phyloP scores from a whole-genome alignment of 2,797 vertebrate genomes.

The Acrossocheilus fasciatus region DNA sequence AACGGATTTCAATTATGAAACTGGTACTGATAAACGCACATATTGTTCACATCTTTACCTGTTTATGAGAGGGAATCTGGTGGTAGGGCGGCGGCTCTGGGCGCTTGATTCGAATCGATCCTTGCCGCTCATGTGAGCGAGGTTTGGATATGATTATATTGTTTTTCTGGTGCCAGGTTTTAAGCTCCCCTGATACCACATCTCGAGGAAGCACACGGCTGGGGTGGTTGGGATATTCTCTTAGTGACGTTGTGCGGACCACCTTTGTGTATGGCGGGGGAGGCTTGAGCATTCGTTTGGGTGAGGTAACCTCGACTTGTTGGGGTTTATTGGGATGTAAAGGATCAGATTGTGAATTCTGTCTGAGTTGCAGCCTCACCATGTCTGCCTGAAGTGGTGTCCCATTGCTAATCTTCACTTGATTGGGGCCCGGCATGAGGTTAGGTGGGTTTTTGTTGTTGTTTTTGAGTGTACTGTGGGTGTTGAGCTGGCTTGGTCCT shows the following conservation, averaged over 20 bases:
- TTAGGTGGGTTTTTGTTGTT: constrained; percentile 49
- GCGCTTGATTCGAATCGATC: constrained; percentile 71
- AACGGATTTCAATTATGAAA: not conserved
- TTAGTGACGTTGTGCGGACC: constrained; percentile 84
- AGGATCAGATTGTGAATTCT: constrained; percentile 44
- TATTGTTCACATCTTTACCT: constrained; percentile 63
- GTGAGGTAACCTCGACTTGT: constrained; percentile 52
- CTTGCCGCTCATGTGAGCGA: constrained; percentile 75
- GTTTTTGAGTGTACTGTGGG: constrained; percentile 57
- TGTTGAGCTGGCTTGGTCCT: constrained; percentile 42
- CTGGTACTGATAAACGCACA: not conserved
- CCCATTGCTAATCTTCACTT: constrained; percentile 42
- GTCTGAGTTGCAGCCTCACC: constrained; percentile 65
- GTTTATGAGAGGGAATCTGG: constrained; percentile 58
- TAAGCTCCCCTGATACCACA: constrained; percentile 86
- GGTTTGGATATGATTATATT: constrained; percentile 73
- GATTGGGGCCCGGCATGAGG: not conserved
- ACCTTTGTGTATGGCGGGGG: constrained; percentile 82
- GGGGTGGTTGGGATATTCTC: constrained; percentile 79
- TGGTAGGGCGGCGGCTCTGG: constrained; percentile 73
- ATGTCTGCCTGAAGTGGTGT: constrained; percentile 60
- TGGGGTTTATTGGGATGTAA: constrained; percentile 46
- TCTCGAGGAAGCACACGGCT: constrained; percentile 79
- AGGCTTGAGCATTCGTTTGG: constrained; percentile 69
- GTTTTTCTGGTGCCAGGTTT: constrained; percentile 87